A percentile compares a stretch with the other conserved stretches of the same genome.
These are phyloP conservation scores for Karalla daura DNA, from an alignment of 2,797 vertebrate species.

Conservation along the genomic window DNA sequence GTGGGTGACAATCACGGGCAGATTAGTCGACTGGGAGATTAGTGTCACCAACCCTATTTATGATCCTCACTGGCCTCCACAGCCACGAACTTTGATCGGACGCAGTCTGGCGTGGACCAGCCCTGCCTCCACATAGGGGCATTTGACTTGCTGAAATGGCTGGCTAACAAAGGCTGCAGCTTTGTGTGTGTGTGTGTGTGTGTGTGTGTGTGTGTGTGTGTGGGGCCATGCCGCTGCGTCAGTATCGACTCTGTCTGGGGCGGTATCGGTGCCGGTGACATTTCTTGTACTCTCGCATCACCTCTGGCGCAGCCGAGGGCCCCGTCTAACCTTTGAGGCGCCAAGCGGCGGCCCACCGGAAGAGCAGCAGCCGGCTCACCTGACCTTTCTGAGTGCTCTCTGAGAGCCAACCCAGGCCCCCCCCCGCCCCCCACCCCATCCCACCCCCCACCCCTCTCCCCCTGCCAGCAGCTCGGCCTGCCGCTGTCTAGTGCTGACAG, in stretches of 20 bases:
- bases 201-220: too few species aligned
- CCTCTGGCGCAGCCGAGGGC: conserved; percentile 57
- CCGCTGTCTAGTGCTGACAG: conserved; percentile 42
- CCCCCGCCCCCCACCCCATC: neutral
- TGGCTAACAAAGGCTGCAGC: conserved; percentile 45
- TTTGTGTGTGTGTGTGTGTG: conserved; percentile 23
- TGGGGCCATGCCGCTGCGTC: conserved; percentile 54
- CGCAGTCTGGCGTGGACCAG: conserved; percentile 2
- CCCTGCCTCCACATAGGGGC: conserved; percentile 14
- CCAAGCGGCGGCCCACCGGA: conserved; percentile 56
- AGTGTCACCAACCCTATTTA: conserved; percentile 6
- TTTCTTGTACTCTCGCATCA: conserved; percentile 67
- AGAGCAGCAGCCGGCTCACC: conserved; percentile 49
- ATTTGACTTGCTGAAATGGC: conserved; percentile 26
- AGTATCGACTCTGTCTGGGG: conserved; percentile 70
- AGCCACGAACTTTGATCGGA: too few species aligned
- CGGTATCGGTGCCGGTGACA: conserved; percentile 63
- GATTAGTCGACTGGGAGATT: too few species aligned
- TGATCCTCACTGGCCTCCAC: too few species aligned
- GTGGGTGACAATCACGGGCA: too few species aligned
- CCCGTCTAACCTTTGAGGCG: conserved; percentile 75
- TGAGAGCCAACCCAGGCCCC: conserved; percentile 40
- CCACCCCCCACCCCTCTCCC: conserved; percentile 19
- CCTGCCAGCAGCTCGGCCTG: conserved; percentile 31
- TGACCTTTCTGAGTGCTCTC: conserved; percentile 74